Evolutionary conservation across 2,113 vertebrate genomes (phyloP).

Genomic region (Brienomyrus longianalis): DNA sequence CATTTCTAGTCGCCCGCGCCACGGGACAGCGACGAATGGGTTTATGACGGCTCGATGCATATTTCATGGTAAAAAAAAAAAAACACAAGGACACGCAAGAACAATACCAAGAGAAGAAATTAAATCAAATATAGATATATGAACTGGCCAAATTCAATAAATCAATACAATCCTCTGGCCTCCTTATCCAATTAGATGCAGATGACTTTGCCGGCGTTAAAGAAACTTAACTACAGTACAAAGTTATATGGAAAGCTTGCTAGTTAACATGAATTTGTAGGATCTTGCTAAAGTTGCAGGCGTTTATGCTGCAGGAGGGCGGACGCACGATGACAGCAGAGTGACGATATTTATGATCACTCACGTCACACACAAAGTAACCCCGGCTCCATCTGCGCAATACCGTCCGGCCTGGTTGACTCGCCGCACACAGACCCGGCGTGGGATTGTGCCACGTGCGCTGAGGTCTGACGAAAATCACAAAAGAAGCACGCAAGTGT

Average conservation of each 20-base stretch:
- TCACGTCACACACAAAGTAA: not conserved
- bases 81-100: not conserved
- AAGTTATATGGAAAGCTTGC: not conserved
- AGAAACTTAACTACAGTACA: not conserved
- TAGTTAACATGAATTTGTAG: not conserved
- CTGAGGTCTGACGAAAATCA: not conserved
- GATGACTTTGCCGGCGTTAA: not conserved
- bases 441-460: not conserved
- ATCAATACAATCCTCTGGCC: not conserved
- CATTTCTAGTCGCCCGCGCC: not conserved
- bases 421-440: not conserved
- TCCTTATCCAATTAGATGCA: not conserved
- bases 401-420: not conserved
- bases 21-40: not conserved
- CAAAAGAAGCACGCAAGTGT: not conserved
- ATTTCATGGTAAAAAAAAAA: not conserved
- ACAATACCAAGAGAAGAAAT: not conserved
- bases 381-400: not conserved
- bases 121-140: not conserved
- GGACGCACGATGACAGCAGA: not conserved
- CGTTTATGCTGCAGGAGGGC: not conserved
- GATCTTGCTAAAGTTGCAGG: not conserved
- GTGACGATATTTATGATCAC: not conserved
- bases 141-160: not conserved
- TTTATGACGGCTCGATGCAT: not conserved